Evolutionary conservation across 1,140 invertebrate genomes (phyloP).

Genomic region (Drosophila equinoxialis): DNA sequence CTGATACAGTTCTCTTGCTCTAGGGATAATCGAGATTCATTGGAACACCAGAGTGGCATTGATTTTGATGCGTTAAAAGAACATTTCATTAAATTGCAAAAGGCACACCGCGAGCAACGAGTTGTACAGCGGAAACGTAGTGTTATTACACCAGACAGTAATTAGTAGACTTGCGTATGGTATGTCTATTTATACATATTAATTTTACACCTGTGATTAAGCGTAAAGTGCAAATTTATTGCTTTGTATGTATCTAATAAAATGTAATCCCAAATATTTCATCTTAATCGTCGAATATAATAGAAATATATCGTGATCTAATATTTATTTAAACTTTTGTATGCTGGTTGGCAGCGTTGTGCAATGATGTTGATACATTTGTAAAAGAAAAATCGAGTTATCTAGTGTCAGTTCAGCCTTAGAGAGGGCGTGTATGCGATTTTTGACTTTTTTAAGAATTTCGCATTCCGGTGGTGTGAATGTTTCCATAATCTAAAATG

Average conservation of each 20-base stretch:
- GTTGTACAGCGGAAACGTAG: slow-evolving; percentile 80
- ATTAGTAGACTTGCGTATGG: slow-evolving; percentile 25
- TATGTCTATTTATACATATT: slow-evolving; percentile 25
- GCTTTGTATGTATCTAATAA: slow-evolving; percentile 29
- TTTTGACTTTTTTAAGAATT: slow-evolving; percentile 87
- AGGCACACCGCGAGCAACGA: slow-evolving; percentile 84
- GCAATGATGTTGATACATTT: slow-evolving; percentile 84
- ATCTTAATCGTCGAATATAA: neutral
- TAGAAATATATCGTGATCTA: no score
- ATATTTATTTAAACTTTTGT: slow-evolving; percentile 68
- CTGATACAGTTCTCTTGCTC: neutral
- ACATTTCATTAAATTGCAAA: slow-evolving; percentile 86
- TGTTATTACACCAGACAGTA: slow-evolving; percentile 66
- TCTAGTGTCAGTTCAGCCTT: slow-evolving; percentile 88
- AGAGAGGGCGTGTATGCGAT: slow-evolving; percentile 87
- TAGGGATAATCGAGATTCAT: slow-evolving; percentile 67
- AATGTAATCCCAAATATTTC: neutral
- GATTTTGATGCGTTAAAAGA: slow-evolving; percentile 85
- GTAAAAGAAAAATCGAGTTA: slow-evolving; percentile 89
- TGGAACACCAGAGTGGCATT: slow-evolving; percentile 83
- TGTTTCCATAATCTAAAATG: slow-evolving; percentile 88
- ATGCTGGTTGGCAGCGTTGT: slow-evolving; percentile 59
- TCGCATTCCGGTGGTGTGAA: slow-evolving; percentile 90
- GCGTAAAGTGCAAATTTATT: slow-evolving; percentile 32
- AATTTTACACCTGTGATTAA: slow-evolving; percentile 67